These are phyloP conservation scores for Hestina assimilis DNA, from an alignment of 1,140 invertebrate species.

Conservation along the genomic window DNA sequence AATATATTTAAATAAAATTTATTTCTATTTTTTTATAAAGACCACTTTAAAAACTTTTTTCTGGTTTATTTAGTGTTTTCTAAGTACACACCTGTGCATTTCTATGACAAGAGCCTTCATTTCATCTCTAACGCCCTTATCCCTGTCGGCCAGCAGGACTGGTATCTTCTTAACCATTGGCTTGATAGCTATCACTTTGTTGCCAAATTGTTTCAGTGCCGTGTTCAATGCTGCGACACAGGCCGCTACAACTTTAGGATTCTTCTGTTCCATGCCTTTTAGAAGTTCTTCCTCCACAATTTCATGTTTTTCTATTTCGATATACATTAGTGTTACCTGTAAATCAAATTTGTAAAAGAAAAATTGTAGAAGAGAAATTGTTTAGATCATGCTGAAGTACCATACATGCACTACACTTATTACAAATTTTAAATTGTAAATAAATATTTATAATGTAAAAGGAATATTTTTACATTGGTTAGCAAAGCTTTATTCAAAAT, in stretches of 20 bases:
- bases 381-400: background rate
- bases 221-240: constrained; percentile 88
- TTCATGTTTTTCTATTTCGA: constrained; percentile 98
- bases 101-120: constrained; percentile 93
- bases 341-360: constrained; percentile 12
- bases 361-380: background rate
- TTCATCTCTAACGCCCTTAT: constrained; percentile 95
- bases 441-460: no score
- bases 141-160: constrained; percentile 91
- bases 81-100: constrained; percentile 86
- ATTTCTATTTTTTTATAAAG: no score
- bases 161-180: constrained; percentile 93
- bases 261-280: constrained; percentile 96
- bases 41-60: no score
- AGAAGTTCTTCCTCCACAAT: constrained; percentile 93
- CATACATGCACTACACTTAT: no score
- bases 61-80: no score
- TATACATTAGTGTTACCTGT: constrained; percentile 91
- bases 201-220: constrained; percentile 92
- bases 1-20: no score
- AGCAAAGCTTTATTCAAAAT: no score
- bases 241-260: constrained; percentile 95
- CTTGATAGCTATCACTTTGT: constrained; percentile 94
- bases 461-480: no score
- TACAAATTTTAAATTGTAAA: no score